Evolutionary conservation across 2,888 invertebrate genomes (phyloP).

Genomic region (Allophyes oxyacanthae): DNA sequence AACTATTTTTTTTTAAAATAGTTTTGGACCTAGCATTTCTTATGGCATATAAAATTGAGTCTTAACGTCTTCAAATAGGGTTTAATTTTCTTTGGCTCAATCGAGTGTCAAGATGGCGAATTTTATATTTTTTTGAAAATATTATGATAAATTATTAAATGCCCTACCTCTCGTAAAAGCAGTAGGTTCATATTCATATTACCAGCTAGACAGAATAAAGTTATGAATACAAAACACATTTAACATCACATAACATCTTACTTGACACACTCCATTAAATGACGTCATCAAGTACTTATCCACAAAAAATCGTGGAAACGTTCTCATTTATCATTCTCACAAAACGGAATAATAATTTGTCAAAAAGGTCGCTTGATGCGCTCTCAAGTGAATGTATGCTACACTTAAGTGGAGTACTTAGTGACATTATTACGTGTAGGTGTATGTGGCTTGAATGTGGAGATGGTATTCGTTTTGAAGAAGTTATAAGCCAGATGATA

Average conservation of each 20-base stretch:
- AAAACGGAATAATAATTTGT: conserved; percentile 53
- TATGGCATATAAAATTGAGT: too few relatives aligned
- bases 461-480: background rate
- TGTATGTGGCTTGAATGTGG: conserved; percentile 11
- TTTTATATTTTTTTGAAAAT: too few relatives aligned
- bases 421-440: conserved; percentile 31
- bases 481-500: too few relatives aligned
- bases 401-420: conserved; percentile 36
- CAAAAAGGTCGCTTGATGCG: conserved; percentile 47
- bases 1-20: too few relatives aligned
- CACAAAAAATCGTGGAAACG: conserved; percentile 28
- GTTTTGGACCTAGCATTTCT: too few relatives aligned
- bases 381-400: conserved; percentile 34
- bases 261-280: conserved; percentile 14
- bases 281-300: conserved; percentile 17
- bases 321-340: conserved; percentile 33
- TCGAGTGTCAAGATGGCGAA: too few relatives aligned
- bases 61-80: too few relatives aligned
- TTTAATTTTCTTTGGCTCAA: too few relatives aligned
- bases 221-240: conserved; percentile 14
- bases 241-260: conserved; percentile 20
- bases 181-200: too few relatives aligned
- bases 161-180: too few relatives aligned
- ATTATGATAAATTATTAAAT: too few relatives aligned
- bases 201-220: background rate